A percentile compares a stretch with the other conserved stretches of the same genome.
Evolutionary conservation across 2,888 invertebrate genomes (phyloP).

Genomic region (Acrocera orbiculus): DNA sequence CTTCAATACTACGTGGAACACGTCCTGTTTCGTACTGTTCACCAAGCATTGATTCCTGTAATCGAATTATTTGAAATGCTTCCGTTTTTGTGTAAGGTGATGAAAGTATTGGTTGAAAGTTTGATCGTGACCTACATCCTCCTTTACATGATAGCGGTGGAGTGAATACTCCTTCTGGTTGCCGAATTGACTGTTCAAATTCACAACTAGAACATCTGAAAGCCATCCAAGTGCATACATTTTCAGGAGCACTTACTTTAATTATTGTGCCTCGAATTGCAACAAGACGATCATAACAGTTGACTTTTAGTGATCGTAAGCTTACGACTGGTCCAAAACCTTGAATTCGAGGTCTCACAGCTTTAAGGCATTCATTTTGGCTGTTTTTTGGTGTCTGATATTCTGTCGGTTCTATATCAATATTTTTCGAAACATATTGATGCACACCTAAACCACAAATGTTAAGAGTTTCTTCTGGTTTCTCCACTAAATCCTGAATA

Average conservation of each 20-base stretch:
- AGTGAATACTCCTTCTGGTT: constrained; percentile 24
- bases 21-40: constrained; percentile 43
- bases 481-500: constrained; percentile 43
- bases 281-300: constrained; percentile 56
- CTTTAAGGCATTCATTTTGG: neutral
- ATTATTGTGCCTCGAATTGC: constrained; percentile 73
- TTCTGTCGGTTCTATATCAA: neutral
- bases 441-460: constrained; percentile 65
- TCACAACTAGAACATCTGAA: constrained; percentile 58
- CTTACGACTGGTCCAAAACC: constrained; percentile 49
- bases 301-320: constrained; percentile 51
- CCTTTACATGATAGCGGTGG: constrained; percentile 40
- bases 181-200: constrained; percentile 44
- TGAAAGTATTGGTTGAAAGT: constrained; percentile 43
- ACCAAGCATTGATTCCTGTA: constrained; percentile 49
- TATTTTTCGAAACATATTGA: constrained; percentile 35
- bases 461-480: constrained; percentile 47
- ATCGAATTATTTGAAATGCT: constrained; percentile 61
- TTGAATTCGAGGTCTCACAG: constrained; percentile 13
- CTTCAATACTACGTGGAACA: constrained; percentile 64
- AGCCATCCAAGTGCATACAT: constrained; percentile 56
- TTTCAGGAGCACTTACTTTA: constrained; percentile 55
- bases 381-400: neutral
- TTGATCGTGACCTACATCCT: constrained; percentile 40
- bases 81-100: constrained; percentile 56